phyloP scores from a whole-genome alignment of 53 echinoderm and acorn worm genomes.

The Echinometra lucunter region DNA sequence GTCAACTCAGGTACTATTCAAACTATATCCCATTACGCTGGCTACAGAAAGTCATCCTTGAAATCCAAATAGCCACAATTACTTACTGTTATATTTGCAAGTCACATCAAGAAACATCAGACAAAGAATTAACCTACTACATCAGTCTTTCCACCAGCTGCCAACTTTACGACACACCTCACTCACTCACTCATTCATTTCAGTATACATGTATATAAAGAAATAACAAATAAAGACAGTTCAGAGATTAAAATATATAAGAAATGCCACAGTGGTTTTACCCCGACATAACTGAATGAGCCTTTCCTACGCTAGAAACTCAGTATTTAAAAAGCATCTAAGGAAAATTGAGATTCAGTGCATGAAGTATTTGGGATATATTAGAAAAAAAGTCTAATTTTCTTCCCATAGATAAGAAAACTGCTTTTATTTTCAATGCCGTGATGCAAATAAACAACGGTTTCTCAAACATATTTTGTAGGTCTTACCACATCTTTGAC shows the following conservation, averaged over 20 bases:
- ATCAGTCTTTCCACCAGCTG: neutral
- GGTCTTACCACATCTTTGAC: constrained; percentile 77
- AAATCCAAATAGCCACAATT: neutral
- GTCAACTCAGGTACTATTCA: neutral
- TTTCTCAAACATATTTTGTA: neutral
- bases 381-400: no score
- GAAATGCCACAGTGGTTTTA: no score
- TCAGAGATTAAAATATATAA: no score
- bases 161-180: neutral
- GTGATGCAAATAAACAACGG: neutral
- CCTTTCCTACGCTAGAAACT: no score
- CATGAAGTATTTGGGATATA: no score
- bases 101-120: neutral
- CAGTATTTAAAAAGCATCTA: no score
- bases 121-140: neutral
- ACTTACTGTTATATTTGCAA: neutral
- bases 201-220: no score
- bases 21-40: neutral
- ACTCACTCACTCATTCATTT: no score
- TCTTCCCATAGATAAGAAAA: no score
- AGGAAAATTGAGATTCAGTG: no score
- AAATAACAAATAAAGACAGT: no score
- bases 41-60: neutral
- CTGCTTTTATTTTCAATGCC: neutral
- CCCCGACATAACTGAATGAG: no score